Evolutionary conservation across 2,797 vertebrate genomes (phyloP).

Genomic region (Leuciscus waleckii): DNA sequence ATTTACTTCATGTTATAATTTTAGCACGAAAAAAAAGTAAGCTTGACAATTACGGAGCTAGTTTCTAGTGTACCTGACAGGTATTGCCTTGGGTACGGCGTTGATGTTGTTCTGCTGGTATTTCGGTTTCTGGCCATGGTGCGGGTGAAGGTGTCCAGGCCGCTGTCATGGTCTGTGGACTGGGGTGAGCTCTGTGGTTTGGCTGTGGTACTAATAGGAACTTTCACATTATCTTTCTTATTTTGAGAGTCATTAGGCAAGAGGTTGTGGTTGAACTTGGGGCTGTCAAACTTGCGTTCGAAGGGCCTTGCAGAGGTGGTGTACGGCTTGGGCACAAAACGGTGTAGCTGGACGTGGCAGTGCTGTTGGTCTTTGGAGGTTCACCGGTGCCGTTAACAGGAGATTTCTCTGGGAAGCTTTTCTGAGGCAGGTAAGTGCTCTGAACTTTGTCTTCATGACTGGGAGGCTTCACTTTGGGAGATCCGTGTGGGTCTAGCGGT

Average conservation of each 20-base stretch:
- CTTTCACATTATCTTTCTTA: slow-evolving; percentile 70
- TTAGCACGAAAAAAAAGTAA: not conserved
- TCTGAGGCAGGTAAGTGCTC: slow-evolving; percentile 88
- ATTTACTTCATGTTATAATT: too few relatives aligned
- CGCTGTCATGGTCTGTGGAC: slow-evolving; percentile 87
- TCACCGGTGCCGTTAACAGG: slow-evolving; percentile 86
- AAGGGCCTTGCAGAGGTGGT: slow-evolving; percentile 88
- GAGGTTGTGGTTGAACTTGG: slow-evolving; percentile 98
- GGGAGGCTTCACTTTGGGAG: slow-evolving; percentile 78
- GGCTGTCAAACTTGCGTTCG: slow-evolving; percentile 97
- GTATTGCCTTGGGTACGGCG: slow-evolving; percentile 93
- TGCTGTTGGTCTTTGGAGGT: slow-evolving; percentile 76
- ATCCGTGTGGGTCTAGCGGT: slow-evolving; percentile 68
- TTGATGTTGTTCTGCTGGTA: slow-evolving; percentile 94
- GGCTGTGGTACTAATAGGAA: slow-evolving; percentile 68
- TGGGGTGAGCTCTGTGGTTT: slow-evolving; percentile 86
- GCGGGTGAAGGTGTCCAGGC: slow-evolving; percentile 88
- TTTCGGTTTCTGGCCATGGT: slow-evolving; percentile 87
- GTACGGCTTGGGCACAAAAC: slow-evolving; percentile 89
- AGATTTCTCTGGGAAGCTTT: slow-evolving; percentile 90
- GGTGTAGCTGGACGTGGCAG: slow-evolving; percentile 81
- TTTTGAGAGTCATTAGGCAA: slow-evolving; percentile 87
- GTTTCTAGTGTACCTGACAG: slow-evolving; percentile 85
- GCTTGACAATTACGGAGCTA: not conserved
- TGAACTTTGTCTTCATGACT: slow-evolving; percentile 88